Evolutionary conservation across 1,140 invertebrate genomes (phyloP).

Genomic region (Chymomyza costata): DNA sequence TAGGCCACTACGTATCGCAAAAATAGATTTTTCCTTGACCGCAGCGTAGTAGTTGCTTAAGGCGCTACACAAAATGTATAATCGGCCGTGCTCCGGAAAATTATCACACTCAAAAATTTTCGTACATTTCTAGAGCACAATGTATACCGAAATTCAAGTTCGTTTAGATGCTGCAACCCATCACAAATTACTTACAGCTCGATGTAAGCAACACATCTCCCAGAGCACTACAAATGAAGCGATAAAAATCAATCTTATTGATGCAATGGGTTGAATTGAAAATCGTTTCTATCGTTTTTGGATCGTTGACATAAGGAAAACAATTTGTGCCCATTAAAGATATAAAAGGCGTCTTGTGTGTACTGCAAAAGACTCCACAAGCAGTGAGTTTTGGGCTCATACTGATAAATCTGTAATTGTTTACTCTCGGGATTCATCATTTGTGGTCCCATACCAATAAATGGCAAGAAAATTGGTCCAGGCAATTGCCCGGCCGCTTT

Average conservation of each 20-base stretch:
- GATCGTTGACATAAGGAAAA: slow-evolving; percentile 28
- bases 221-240: slow-evolving; percentile 22
- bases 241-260: slow-evolving; percentile 28
- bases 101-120: no score
- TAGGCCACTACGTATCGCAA: no score
- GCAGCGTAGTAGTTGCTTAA: no score
- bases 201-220: slow-evolving; percentile 32
- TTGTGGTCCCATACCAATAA: slow-evolving; percentile 22
- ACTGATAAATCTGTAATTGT: slow-evolving; percentile 2
- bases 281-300: slow-evolving; percentile 28
- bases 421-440: slow-evolving; percentile 35
- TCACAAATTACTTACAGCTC: slow-evolving; percentile 18
- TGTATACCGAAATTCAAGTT: no score
- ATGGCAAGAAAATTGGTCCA: slow-evolving; percentile 18
- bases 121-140: no score
- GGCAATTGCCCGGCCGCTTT: slow-evolving; percentile 16
- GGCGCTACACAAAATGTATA: no score
- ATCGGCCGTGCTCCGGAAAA: no score
- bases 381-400: neutral
- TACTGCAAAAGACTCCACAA: slow-evolving; percentile 14
- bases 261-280: slow-evolving; percentile 29
- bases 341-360: slow-evolving; percentile 20
- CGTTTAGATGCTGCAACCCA: neutral
- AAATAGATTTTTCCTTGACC: no score
- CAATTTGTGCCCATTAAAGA: slow-evolving; percentile 35